Conservation (phyloP, 2,888 invertebrate species). For the Ectemnius cavifrons region DNA sequence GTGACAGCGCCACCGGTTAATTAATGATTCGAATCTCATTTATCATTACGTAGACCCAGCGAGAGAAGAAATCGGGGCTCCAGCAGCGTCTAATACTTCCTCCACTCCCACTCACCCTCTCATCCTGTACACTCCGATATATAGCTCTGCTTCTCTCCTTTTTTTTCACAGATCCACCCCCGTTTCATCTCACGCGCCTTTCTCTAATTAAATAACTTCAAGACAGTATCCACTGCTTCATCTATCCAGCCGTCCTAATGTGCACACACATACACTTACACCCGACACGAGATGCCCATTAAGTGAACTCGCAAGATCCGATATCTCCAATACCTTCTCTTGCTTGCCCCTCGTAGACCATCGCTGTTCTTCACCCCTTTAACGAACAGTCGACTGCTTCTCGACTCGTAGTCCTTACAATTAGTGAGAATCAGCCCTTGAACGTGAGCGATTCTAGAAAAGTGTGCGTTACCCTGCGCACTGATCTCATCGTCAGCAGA, state of each 20-base stretch:
- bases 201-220: conserved; percentile 75
- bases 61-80: conserved; percentile 19
- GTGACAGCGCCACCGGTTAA: conserved; percentile 53
- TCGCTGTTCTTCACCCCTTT: conserved; percentile 15
- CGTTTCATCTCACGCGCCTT: conserved; percentile 33
- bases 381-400: background rate
- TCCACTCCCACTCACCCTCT: conserved; percentile 13
- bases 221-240: conserved; percentile 72
- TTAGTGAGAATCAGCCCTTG: background rate
- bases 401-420: background rate
- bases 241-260: conserved; percentile 54
- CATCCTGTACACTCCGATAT: conserved; percentile 17
- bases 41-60: conserved; percentile 59
- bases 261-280: conserved; percentile 49
- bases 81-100: conserved; percentile 13
- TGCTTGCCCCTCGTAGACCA: conserved; percentile 43
- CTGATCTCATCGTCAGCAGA: no score
- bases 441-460: background rate
- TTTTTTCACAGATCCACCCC: conserved; percentile 12
- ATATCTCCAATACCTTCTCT: conserved; percentile 63
- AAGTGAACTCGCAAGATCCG: conserved; percentile 68
- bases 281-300: conserved; percentile 67
- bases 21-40: conserved; percentile 71
- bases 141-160: conserved; percentile 1
- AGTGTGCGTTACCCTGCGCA: no score